A percentile compares a stretch with the other conserved stretches of the same genome.
Conservation (phyloP, 2,113 vertebrate genomes). For the Poicephalus gulielmi region DNA sequence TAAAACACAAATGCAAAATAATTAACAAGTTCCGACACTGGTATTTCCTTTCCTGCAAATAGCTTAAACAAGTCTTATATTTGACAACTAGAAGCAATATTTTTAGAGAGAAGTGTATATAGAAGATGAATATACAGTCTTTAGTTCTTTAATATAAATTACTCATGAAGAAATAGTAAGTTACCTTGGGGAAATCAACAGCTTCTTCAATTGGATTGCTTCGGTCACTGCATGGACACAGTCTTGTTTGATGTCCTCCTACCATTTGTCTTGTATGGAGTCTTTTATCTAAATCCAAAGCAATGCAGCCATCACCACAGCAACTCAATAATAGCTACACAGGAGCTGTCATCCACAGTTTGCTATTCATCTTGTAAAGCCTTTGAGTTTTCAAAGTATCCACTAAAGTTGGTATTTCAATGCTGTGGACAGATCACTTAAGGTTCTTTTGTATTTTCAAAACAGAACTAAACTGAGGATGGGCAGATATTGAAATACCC, state of each 20-base stretch:
- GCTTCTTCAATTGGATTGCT: slow-evolving; percentile 91
- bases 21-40: slow-evolving; percentile 54
- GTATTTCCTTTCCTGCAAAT: slow-evolving; percentile 48
- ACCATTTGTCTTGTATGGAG: slow-evolving; percentile 95
- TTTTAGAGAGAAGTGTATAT: slow-evolving; percentile 77
- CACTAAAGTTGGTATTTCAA: slow-evolving; percentile 80
- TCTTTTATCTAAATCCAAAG: slow-evolving; percentile 99
- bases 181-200: slow-evolving; percentile 92
- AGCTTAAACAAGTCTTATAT: slow-evolving; percentile 4
- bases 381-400: slow-evolving; percentile 84
- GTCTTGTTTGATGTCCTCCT: slow-evolving; percentile 97
- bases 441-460: slow-evolving; percentile 78
- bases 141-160: slow-evolving; percentile 86
- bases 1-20: slow-evolving; percentile 69
- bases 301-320: slow-evolving; percentile 93
- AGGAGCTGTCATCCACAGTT: slow-evolving; percentile 94
- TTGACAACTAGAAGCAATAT: slow-evolving; percentile 56
- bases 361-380: slow-evolving; percentile 94
- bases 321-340: slow-evolving; percentile 96
- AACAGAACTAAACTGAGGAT: slow-evolving; percentile 72
- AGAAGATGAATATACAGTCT: slow-evolving; percentile 82
- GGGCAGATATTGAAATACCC: slow-evolving; percentile 65
- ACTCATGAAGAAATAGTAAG: slow-evolving; percentile 87
- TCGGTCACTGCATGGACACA: slow-evolving; percentile 93
- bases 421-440: slow-evolving; percentile 75